A percentile compares a stretch with the other conserved stretches of the same genome.
Conservation (phyloP, 1,140 invertebrate species). For the Plectus sambesii region DNA sequence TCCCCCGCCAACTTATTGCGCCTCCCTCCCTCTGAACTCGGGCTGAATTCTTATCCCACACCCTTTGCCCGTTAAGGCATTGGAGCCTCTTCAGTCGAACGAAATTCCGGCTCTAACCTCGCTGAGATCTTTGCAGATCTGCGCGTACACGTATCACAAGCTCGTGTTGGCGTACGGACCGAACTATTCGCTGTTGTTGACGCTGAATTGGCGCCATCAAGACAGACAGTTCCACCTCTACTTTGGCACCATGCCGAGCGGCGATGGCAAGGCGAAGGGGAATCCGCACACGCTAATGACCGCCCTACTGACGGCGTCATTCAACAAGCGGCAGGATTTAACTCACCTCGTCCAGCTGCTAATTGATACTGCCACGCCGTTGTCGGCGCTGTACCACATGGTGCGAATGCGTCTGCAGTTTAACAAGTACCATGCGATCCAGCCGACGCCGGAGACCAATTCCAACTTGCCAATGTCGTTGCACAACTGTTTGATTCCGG, state of each 20-base stretch:
- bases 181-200: conserved; percentile 52
- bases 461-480: no score
- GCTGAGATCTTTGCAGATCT: conserved; percentile 53
- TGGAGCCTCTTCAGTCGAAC: no score
- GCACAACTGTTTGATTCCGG: no score
- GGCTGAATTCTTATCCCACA: no score
- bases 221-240: conserved; percentile 8
- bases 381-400: conserved; percentile 11
- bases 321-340: conserved; percentile 15
- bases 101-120: no score
- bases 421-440: not conserved
- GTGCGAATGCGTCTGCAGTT: not conserved
- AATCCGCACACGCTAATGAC: conserved; percentile 20
- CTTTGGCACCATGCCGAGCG: conserved; percentile 15
- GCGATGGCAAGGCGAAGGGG: conserved; percentile 14
- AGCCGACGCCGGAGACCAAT: no score
- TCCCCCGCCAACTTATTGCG: no score
- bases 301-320: conserved; percentile 13
- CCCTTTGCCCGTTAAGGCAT: no score
- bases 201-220: conserved; percentile 7
- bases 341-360: conserved; percentile 17
- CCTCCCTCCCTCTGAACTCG: no score
- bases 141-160: conserved; percentile 70
- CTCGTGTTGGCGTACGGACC: conserved; percentile 67
- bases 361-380: conserved; percentile 6